Conservation (phyloP, 1,140 invertebrate genomes). For the Frieseomelitta varia region DNA sequence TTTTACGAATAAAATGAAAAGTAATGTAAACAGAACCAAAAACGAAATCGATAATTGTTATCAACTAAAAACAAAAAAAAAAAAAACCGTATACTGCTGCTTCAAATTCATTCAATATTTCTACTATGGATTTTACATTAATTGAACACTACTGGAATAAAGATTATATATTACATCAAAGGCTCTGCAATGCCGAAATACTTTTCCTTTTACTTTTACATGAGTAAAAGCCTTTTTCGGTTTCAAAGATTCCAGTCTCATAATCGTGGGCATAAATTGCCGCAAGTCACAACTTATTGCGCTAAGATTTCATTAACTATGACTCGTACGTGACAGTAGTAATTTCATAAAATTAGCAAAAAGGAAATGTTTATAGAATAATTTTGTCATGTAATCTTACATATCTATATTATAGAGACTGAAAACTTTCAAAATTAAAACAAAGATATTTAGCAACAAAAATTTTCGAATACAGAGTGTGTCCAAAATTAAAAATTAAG, state of each 20-base stretch:
- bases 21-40: conserved; percentile 46
- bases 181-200: conserved; percentile 34
- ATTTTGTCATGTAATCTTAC: neutral
- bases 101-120: conserved; percentile 15
- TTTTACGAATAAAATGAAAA: conserved; percentile 58
- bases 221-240: conserved; percentile 14
- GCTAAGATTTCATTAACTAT: neutral
- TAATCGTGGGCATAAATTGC: conserved; percentile 18
- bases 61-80: neutral
- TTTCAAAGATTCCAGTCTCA: conserved; percentile 48
- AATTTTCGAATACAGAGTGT: conserved; percentile 9
- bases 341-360: neutral
- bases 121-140: conserved; percentile 43
- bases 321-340: neutral
- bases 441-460: conserved; percentile 13
- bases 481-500: conserved; percentile 37
- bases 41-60: conserved; percentile 2
- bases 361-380: conserved; percentile 1
- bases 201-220: conserved; percentile 13
- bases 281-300: neutral
- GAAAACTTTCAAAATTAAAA: conserved; percentile 46
- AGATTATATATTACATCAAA: conserved; percentile 33
- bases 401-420: conserved; percentile 5
- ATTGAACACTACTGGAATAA: conserved; percentile 32
- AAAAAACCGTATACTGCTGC: neutral